Evolutionary conservation across 1,140 invertebrate species (phyloP), one percentile per base, ranked within the genome.

Genomic region (Phocides pigmalion): DNA sequence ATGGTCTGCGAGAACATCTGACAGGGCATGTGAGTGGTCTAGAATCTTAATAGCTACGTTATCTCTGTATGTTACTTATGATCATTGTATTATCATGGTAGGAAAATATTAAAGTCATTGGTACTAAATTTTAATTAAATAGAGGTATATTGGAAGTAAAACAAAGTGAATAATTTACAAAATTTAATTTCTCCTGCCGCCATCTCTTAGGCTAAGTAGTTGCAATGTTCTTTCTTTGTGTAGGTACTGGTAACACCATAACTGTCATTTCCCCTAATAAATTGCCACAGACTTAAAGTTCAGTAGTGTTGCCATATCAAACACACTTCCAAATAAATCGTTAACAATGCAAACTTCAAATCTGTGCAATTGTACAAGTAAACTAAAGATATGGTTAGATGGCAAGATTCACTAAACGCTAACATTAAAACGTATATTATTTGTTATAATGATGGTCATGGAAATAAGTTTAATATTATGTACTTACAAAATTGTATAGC

Each of bases 381-480:
- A 77, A 82, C 72, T 77, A 81, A 75, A 81, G 66, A 72, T 80
- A 76, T 81, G 44, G 63, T 76, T 74, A 84, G 78, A 87, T 89
- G 86, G 84, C 86, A 89, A 89, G 83, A 85, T 74, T 88, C 75
- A 82, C 77, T 88, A 89, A 90, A 90, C 88, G 88, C 88, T 90
- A 90, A 90, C 88, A 90, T 90, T 83, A 74, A 66, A 53, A 61
- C 56, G 44, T 49, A 61, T 47, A 61, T 37, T 51, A 35, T 35
- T n/a, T n/a, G n/a, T n/a, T 49, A 35, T 17, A 14, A 51, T 3
- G 47, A 51, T 51, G 47, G 47, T 51, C 25, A 20, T 32, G 22
- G 25, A 35, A n/a, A 35, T 51, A 35, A 25, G 47, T 50, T 50
- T 25, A 49, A 49, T 28, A 25, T 49, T 25, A n/a, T n/a, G n/a